Conservation (phyloP, 2,797 vertebrate species). For the Natrix natrix region DNA sequence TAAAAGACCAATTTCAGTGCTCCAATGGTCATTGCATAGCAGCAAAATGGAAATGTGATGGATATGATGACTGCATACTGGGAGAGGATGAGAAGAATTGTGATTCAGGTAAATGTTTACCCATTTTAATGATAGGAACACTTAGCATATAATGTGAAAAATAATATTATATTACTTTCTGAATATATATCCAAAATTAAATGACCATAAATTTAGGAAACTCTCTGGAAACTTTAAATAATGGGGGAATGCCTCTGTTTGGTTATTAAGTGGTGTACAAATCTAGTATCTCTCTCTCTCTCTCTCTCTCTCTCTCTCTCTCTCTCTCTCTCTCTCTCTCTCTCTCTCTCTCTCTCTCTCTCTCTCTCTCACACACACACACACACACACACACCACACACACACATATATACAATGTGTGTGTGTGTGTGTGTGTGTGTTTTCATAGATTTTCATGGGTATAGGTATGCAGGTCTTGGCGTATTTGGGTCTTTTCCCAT, state of each 20-base stretch:
- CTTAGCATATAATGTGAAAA: not conserved
- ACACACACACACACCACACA: no score
- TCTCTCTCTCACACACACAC: no score
- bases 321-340: no score
- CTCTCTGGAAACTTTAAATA: not conserved
- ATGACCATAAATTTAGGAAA: not conserved
- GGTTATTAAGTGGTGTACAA: not conserved
- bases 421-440: no score
- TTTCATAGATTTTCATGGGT: no score
- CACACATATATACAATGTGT: no score
- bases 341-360: no score
- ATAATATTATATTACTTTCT: not conserved
- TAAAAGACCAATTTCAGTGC: constrained; percentile 92
- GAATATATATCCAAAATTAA: not conserved
- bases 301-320: no score
- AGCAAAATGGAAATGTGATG: constrained; percentile 90
- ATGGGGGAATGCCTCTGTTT: not conserved
- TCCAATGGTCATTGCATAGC: constrained; percentile 93
- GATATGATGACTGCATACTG: constrained; percentile 93
- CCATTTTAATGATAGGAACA: not conserved
- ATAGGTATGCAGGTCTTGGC: no score
- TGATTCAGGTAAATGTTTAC: constrained; percentile 70
- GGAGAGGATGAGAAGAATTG: constrained; percentile 94
- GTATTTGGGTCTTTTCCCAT: no score
- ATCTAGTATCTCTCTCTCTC: not conserved